A percentile compares a stretch with the other conserved stretches of the same genome.
Conservation (phyloP, 2,113 vertebrate genomes). For the Castor canadensis region DNA sequence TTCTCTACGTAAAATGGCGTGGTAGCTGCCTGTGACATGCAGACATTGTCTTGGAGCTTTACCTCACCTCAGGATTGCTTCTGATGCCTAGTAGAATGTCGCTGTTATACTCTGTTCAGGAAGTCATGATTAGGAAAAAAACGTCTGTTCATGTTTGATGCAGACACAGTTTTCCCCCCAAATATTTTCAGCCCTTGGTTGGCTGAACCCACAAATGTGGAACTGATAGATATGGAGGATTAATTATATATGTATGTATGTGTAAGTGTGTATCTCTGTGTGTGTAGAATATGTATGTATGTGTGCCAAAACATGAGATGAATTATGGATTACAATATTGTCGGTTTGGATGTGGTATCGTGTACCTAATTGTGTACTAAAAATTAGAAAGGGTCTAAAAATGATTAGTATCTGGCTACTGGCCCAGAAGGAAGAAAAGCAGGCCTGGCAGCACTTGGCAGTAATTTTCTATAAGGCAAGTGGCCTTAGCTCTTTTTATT, state of each 20-base stretch:
- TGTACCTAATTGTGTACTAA: slow-evolving; percentile 57
- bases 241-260: background rate
- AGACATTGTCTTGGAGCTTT: background rate
- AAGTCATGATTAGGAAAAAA: background rate
- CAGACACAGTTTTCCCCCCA: background rate
- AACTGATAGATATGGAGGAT: background rate
- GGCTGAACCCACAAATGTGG: background rate
- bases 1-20: background rate
- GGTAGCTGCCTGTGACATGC: background rate
- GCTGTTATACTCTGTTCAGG: background rate
- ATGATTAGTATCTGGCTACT: slow-evolving; percentile 80
- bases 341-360: slow-evolving; percentile 48
- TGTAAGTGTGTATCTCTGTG: background rate
- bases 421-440: slow-evolving; percentile 77
- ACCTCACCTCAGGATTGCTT: background rate
- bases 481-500: slow-evolving; percentile 78
- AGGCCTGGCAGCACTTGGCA: slow-evolving; percentile 71
- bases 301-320: background rate
- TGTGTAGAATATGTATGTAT: background rate
- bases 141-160: background rate
- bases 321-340: slow-evolving; percentile 51
- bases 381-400: slow-evolving; percentile 79
- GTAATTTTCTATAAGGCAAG: slow-evolving; percentile 80
- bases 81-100: background rate
- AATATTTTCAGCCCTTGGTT: background rate